A percentile compares a stretch with the other conserved stretches of the same genome.
Conservation (phyloP, 2,797 vertebrate genomes). For the Novumbra hubbsi region DNA sequence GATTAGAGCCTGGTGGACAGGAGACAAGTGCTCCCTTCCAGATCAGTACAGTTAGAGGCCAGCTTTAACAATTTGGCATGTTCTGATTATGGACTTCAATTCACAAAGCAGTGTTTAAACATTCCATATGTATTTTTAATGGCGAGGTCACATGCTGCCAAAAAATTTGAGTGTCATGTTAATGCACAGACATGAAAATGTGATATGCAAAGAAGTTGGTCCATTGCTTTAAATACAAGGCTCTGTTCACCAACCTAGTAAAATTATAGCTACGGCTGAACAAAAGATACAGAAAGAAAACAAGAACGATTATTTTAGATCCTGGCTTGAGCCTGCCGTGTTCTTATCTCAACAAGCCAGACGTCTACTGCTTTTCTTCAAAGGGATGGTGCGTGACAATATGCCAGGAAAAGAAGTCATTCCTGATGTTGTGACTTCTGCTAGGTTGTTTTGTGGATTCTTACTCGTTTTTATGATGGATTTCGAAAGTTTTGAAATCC, state of each 20-base stretch:
- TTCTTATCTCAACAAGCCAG: slow-evolving; percentile 34
- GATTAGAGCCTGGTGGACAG: slow-evolving; percentile 37
- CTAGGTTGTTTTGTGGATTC: slow-evolving; percentile 20
- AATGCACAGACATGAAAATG: no score
- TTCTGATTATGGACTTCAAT: no score
- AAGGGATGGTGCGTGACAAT: slow-evolving; percentile 52
- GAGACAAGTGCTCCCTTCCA: slow-evolving; percentile 45
- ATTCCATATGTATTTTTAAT: no score
- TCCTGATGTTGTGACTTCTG: slow-evolving; percentile 14
- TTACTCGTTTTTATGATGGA: neutral
- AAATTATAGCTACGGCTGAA: slow-evolving; percentile 57
- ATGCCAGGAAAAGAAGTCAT: slow-evolving; percentile 34
- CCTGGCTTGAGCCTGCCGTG: slow-evolving; percentile 31
- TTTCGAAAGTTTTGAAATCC: no score
- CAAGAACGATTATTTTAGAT: slow-evolving; percentile 37
- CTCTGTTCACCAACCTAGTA: neutral
- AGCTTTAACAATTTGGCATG: no score
- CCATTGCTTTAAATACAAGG: no score
- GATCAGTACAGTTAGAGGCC: slow-evolving; percentile 16
- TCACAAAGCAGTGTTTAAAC: no score
- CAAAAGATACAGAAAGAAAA: slow-evolving; percentile 40
- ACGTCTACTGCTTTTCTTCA: slow-evolving; percentile 48
- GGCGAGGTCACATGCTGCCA: no score
- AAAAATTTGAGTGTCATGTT: no score
- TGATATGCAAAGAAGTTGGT: no score